Evolutionary conservation across 2,888 invertebrate genomes (phyloP).

Genomic region (Tiliacea citrago): DNA sequence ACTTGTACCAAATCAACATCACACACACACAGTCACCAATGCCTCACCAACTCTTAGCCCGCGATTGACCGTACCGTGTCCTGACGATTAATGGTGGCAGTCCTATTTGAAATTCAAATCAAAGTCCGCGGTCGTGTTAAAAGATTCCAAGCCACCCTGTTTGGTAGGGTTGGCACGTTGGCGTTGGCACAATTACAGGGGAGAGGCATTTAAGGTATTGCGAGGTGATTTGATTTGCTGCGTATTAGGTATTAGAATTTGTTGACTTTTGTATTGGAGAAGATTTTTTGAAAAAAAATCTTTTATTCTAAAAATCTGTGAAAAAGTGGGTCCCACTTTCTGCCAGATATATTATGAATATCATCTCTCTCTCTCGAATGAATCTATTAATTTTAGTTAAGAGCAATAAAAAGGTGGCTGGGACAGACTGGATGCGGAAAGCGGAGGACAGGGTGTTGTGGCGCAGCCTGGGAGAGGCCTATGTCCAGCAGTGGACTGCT

Average conservation of each 20-base stretch:
- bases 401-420: too few species aligned
- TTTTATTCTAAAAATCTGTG: too few species aligned
- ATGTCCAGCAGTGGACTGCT: too few species aligned
- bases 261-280: neutral
- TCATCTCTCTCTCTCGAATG: too few species aligned
- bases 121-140: constrained; percentile 68
- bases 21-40: constrained; percentile 15
- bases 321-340: too few species aligned
- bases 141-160: constrained; percentile 65
- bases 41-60: constrained; percentile 28
- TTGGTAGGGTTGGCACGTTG: constrained; percentile 55
- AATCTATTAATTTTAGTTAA: too few species aligned
- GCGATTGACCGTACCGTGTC: constrained; percentile 60
- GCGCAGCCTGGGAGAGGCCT: too few species aligned
- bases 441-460: too few species aligned
- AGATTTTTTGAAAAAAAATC: too few species aligned
- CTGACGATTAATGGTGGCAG: constrained; percentile 65
- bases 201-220: constrained; percentile 26
- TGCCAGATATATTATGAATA: too few species aligned
- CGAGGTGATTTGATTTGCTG: constrained; percentile 36
- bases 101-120: constrained; percentile 72
- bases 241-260: neutral
- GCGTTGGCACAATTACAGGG: constrained; percentile 49
- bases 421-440: too few species aligned
- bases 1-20: neutral